Evolutionary conservation across 1,140 invertebrate species (phyloP).

Genomic region (Lordiphosa mommai): DNA sequence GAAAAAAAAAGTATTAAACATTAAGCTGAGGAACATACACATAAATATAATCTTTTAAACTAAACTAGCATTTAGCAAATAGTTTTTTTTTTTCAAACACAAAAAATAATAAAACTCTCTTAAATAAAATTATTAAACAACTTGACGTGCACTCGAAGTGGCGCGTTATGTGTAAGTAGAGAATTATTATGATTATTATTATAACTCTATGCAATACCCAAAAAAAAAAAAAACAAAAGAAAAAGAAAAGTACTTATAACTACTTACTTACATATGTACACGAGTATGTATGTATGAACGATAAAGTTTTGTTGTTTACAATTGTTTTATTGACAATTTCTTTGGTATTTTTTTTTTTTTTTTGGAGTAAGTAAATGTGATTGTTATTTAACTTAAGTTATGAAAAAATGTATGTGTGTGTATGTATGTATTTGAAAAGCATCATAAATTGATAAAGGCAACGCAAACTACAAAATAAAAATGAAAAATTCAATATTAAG

Average conservation of each 20-base stretch:
- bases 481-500: constrained; percentile 20
- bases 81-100: constrained; percentile 20
- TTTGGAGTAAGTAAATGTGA: constrained; percentile 70
- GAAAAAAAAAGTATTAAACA: constrained; percentile 5
- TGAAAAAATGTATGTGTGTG: constrained; percentile 47
- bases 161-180: constrained; percentile 54
- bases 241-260: too few relatives aligned
- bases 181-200: constrained; percentile 34
- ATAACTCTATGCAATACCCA: constrained; percentile 15
- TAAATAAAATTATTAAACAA: too few relatives aligned
- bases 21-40: constrained; percentile 13
- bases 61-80: constrained; percentile 8
- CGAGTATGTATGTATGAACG: background rate
- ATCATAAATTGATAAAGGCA: constrained; percentile 14
- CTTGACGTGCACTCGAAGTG: constrained; percentile 52
- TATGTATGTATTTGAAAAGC: constrained; percentile 42
- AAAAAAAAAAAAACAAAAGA: too few relatives aligned
- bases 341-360: constrained; percentile 52
- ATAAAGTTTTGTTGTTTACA: constrained; percentile 54
- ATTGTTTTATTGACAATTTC: constrained; percentile 76
- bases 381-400: constrained; percentile 78
- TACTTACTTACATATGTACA: too few relatives aligned
- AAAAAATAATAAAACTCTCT: background rate
- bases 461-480: constrained; percentile 39
- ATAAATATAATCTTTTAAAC: constrained; percentile 32